phyloP scores from a whole-genome alignment of 1,140 invertebrate species.

The Anoplophora glabripennis region DNA sequence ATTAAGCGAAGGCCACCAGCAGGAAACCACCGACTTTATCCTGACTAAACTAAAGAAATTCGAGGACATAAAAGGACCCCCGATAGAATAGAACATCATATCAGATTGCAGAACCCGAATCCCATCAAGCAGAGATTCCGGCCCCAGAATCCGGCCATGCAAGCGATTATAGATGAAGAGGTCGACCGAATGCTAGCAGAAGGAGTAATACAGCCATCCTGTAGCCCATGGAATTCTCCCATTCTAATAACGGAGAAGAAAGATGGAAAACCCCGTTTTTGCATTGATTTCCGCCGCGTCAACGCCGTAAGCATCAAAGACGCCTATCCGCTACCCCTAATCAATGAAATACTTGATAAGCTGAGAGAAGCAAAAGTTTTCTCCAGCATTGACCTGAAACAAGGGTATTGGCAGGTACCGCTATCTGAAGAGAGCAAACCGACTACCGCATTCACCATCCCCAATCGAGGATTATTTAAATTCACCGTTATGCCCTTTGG shows the following conservation, averaged over 20 bases:
- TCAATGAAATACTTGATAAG: slow-evolving; percentile 28
- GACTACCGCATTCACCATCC: slow-evolving; percentile 51
- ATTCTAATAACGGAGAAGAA: slow-evolving; percentile 7
- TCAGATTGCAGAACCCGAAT: too few relatives aligned
- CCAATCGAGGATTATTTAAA: slow-evolving; percentile 45
- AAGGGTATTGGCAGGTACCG: too few relatives aligned
- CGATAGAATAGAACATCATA: too few relatives aligned
- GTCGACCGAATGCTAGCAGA: too few relatives aligned
- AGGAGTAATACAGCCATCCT: too few relatives aligned
- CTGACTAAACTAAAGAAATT: too few relatives aligned
- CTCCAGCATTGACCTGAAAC: slow-evolving; percentile 36
- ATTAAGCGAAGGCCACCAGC: too few relatives aligned
- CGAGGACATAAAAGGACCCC: too few relatives aligned
- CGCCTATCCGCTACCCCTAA: slow-evolving; percentile 25
- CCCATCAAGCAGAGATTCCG: too few relatives aligned
- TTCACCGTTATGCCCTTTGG: slow-evolving; percentile 52
- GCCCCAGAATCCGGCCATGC: too few relatives aligned
- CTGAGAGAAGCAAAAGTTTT: slow-evolving; percentile 37
- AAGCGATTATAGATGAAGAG: too few relatives aligned
- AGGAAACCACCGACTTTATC: too few relatives aligned
- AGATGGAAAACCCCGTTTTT: not conserved
- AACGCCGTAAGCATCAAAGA: slow-evolving; percentile 26
- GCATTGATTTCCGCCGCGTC: slow-evolving; percentile 2
- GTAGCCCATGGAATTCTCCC: not conserved
- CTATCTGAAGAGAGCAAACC: slow-evolving; percentile 32